Conservation (phyloP, 2,797 vertebrate genomes). For the Sebastes kiyomatsui region DNA sequence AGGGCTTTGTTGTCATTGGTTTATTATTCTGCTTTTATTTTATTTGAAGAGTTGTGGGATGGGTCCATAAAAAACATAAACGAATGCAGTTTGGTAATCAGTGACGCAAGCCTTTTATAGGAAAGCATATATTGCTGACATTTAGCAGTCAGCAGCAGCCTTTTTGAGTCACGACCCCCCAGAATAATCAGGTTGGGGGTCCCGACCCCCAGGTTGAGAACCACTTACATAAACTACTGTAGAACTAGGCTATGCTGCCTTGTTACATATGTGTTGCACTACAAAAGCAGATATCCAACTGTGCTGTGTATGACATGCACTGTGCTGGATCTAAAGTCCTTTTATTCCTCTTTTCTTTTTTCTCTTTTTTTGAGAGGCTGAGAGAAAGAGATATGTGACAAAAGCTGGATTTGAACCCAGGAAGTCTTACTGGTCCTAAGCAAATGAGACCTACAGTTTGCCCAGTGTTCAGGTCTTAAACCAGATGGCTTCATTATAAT, state of each 20-base stretch:
- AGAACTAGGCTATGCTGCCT: neutral
- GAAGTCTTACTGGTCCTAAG: neutral
- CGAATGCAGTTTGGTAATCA: neutral
- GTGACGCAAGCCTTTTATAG: neutral
- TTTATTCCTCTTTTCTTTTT: neutral
- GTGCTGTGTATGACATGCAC: neutral
- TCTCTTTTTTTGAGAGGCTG: neutral
- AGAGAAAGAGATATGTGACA: neutral
- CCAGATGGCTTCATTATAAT: neutral
- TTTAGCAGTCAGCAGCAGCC: neutral
- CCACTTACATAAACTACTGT: neutral
- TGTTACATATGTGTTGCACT: neutral
- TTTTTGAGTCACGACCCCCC: no score
- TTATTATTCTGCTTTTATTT: slow-evolving; percentile 1
- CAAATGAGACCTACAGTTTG: neutral
- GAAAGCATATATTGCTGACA: neutral
- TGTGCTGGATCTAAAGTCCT: neutral
- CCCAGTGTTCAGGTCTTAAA: neutral
- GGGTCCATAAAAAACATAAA: slow-evolving; percentile 1
- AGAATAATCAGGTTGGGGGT: neutral
- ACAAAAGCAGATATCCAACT: neutral
- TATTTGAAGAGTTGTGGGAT: neutral
- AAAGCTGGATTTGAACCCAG: neutral
- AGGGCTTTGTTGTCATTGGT: neutral
- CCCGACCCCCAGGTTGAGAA: neutral